Evolutionary conservation across 1,140 invertebrate species (phyloP).

Genomic region (Sycophaga agraensis): DNA sequence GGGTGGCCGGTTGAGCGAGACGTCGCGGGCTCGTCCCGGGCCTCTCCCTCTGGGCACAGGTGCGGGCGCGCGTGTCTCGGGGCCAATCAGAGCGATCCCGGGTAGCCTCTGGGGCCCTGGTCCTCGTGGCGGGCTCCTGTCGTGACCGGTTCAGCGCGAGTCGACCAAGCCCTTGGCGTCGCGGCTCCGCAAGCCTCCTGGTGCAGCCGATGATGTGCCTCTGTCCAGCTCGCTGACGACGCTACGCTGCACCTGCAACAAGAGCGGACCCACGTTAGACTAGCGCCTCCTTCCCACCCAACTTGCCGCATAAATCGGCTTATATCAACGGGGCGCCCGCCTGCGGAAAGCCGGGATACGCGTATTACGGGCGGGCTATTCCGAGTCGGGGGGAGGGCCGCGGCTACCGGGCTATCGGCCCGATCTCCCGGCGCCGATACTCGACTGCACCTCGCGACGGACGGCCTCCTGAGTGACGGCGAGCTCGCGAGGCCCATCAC

Average conservation of each 20-base stretch:
- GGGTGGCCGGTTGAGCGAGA: background rate
- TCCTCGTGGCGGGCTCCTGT: conserved; percentile 18
- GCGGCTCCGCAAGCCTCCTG: conserved; percentile 47
- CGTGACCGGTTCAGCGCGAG: conserved; percentile 45
- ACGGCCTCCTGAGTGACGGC: conserved; percentile 47
- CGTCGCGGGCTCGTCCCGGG: background rate
- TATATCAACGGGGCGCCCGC: no score
- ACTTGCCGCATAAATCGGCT: no score
- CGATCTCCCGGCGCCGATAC: background rate
- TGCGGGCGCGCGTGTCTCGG: background rate
- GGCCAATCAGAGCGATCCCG: background rate
- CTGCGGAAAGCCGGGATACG: background rate
- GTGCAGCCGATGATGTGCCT: conserved; percentile 38
- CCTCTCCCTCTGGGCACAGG: background rate
- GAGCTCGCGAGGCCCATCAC: no score
- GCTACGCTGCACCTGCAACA: conserved; percentile 56
- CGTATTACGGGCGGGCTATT: background rate
- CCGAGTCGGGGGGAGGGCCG: background rate
- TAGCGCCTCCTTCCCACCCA: background rate
- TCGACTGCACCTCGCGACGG: conserved; percentile 23
- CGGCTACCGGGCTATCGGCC: no score
- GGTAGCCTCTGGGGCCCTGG: background rate
- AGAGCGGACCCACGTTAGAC: background rate
- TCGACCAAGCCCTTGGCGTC: conserved; percentile 29
- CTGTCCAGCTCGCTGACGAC: conserved; percentile 54